phyloP scores from a whole-genome alignment of 2,888 invertebrate species.

The Agrochola litura region DNA sequence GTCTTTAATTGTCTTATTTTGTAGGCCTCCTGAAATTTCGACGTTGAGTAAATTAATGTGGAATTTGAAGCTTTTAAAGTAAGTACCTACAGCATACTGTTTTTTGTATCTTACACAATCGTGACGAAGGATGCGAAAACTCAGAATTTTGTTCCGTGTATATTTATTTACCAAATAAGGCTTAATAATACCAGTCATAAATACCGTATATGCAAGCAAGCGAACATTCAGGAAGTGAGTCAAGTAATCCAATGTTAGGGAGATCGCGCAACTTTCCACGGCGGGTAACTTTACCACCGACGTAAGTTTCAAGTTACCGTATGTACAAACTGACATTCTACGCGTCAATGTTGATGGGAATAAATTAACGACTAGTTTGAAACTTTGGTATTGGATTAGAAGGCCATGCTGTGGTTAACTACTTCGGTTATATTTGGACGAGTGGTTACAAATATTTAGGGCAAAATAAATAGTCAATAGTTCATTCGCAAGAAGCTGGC shows the following conservation, averaged over 20 bases:
- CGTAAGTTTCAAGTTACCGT: constrained; percentile 70
- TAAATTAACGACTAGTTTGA: constrained; percentile 22
- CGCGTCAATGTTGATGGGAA: constrained; percentile 38
- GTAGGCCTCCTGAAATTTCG: not conserved
- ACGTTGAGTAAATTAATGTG: not conserved
- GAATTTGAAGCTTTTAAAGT: not conserved
- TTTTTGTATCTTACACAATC: too few relatives aligned
- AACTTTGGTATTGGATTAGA: constrained; percentile 12
- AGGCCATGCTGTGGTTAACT: constrained; percentile 23
- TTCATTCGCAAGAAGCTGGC: too few relatives aligned
- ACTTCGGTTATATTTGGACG: constrained; percentile 6
- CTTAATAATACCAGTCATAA: not conserved
- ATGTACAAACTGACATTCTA: constrained; percentile 11
- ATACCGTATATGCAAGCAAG: constrained; percentile 16
- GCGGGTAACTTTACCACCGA: constrained; percentile 68
- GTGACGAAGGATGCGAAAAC: too few relatives aligned
- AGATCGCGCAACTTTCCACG: constrained; percentile 73
- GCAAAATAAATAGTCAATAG: not conserved
- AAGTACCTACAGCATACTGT: too few relatives aligned
- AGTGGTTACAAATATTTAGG: not conserved
- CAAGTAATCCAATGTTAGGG: constrained; percentile 49
- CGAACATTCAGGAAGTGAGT: constrained; percentile 48
- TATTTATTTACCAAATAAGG: too few relatives aligned
- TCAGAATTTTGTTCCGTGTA: too few relatives aligned
- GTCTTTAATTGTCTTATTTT: not conserved